Evolutionary conservation across 2,888 invertebrate genomes (phyloP).

Genomic region (Crioceris asparagi): DNA sequence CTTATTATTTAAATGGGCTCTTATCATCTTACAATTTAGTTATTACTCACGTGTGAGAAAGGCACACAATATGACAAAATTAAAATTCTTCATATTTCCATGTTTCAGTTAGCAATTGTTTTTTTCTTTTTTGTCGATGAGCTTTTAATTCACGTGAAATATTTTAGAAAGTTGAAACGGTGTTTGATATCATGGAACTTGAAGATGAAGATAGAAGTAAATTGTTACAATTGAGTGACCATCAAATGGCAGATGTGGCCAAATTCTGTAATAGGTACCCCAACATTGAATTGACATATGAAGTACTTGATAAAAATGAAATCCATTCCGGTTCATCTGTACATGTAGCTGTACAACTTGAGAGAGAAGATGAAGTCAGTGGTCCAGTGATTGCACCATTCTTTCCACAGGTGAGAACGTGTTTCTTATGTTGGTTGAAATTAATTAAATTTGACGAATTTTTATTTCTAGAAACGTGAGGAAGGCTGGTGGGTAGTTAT

Average conservation of each 20-base stretch:
- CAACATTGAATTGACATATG: slow-evolving; percentile 91
- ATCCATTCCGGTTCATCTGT: slow-evolving; percentile 77
- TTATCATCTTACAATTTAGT: too few relatives aligned
- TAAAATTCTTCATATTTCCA: too few relatives aligned
- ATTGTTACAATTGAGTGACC: slow-evolving; percentile 66
- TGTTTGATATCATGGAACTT: slow-evolving; percentile 92
- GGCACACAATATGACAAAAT: too few relatives aligned
- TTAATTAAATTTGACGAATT: background rate
- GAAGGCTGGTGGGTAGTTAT: slow-evolving; percentile 99
- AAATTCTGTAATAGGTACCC: slow-evolving; percentile 98
- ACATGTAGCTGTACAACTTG: slow-evolving; percentile 81
- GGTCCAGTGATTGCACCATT: slow-evolving; percentile 98
- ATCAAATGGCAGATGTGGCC: slow-evolving; percentile 96
- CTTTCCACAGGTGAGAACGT: slow-evolving; percentile 72
- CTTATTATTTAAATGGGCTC: too few relatives aligned
- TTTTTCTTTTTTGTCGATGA: too few relatives aligned
- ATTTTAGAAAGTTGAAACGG: slow-evolving; percentile 66
- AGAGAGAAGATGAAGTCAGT: slow-evolving; percentile 92
- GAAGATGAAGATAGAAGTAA: slow-evolving; percentile 82
- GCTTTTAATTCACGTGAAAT: too few relatives aligned
- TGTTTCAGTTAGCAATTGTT: too few relatives aligned
- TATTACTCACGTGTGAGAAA: too few relatives aligned
- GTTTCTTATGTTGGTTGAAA: background rate
- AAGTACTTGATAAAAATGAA: slow-evolving; percentile 71
- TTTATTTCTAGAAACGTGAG: slow-evolving; percentile 62